Evolutionary conservation across 1,140 invertebrate genomes (phyloP), one percentile per base, ranked within the genome.

Genomic region (Nylanderia fulva): DNA sequence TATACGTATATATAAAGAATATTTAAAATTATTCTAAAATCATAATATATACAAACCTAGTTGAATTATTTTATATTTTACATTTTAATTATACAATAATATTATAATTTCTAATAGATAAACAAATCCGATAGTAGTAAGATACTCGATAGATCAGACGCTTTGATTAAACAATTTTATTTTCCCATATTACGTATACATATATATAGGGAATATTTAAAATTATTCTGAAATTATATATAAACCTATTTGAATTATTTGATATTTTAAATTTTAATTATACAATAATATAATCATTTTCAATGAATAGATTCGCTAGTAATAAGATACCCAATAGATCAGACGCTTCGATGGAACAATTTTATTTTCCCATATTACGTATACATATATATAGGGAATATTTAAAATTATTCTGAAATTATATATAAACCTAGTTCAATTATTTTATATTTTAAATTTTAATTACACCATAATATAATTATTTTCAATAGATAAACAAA

Each of bases 401-500:
- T 36, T 18, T 24, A 69, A 79, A 60, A 21, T 66, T 27, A 68
- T 18, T 15, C 7, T 27, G 13, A 6, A 52, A 56, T 2, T 21
- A 27, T 72, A 8, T 11, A 7, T 42, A 42, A 9, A 13, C 9
- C 2, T 0, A 27, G 29, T 54, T 68, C 33, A n/a, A 21, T 79
- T 58, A 52, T 3, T 66, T 33, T 18, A 15, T 36, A 52, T 48
- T 27, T 29, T 42, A 33, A 33, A 33, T 33, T 3, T 33, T 45
- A 48, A 36, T 39, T 13, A 42, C 13, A 6, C 36, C 8, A 21
- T 24, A n/a, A n/a, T n/a, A n/a, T n/a, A n/a, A n/a, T n/a, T 24
- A 54, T 21, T 74, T 74, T 69, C 18, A 24, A 27, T 5, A 42
- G 29, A 63, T 29, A 27, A 60, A 42, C 18, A 33, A 80, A 93